Evolutionary conservation across 2,113 vertebrate species (phyloP).

Genomic region (Mus spicilegus): DNA sequence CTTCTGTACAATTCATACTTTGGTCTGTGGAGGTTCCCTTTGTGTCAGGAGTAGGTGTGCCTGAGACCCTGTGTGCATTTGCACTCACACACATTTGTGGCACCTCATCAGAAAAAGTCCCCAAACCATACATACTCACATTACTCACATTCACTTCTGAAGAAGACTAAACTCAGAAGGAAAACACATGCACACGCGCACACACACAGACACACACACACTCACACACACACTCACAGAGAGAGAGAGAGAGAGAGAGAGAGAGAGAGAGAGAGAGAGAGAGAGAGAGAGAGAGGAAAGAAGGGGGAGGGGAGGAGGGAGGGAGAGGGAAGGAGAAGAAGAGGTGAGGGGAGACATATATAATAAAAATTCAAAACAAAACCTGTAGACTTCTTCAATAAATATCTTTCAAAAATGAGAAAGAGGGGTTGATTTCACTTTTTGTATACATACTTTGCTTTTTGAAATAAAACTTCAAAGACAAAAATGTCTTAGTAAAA

Average conservation of each 20-base stretch:
- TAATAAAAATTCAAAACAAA: not conserved
- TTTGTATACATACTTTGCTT: not conserved
- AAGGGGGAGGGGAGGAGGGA: too few species aligned
- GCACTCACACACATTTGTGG: not conserved
- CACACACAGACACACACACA: not conserved
- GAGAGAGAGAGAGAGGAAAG: too few species aligned
- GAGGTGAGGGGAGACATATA: too few species aligned
- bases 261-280: too few species aligned
- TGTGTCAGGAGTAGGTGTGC: not conserved
- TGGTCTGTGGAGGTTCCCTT: not conserved
- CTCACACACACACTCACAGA: too few species aligned
- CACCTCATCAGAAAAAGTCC: not conserved
- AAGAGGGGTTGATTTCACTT: not conserved
- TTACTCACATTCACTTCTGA: not conserved
- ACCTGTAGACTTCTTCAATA: not conserved
- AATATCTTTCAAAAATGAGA: conserved; percentile 17
- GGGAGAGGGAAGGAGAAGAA: too few species aligned
- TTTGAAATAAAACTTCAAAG: conserved; percentile 11
- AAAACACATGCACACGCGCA: not conserved
- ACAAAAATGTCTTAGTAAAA: conserved; percentile 39
- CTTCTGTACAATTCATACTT: too few species aligned
- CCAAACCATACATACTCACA: not conserved
- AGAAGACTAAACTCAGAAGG: not conserved
- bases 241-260: too few species aligned
- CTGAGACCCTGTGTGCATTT: not conserved